A percentile compares a stretch with the other conserved stretches of the same genome.
phyloP scores from a whole-genome alignment of 2,113 vertebrate species.

The Trematocara macrostoma region DNA sequence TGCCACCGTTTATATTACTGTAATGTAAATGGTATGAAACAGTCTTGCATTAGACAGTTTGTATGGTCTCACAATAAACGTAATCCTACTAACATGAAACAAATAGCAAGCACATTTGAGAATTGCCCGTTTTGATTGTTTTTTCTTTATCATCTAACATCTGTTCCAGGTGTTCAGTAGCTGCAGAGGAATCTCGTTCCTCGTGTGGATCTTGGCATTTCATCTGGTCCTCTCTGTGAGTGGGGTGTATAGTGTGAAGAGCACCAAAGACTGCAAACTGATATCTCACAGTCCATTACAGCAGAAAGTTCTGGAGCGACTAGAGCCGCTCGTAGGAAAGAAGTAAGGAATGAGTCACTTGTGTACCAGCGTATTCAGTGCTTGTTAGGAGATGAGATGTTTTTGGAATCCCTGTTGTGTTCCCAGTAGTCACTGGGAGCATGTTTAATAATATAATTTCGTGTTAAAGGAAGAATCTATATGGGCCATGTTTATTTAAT shows the following conservation, averaged over 20 bases:
- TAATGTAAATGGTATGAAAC: not conserved
- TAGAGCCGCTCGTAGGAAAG: constrained; percentile 58
- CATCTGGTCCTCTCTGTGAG: constrained; percentile 44
- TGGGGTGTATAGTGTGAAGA: not conserved
- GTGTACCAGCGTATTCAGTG: not conserved
- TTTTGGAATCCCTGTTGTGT: not conserved
- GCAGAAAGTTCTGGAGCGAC: constrained; percentile 22
- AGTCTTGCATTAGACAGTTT: not conserved
- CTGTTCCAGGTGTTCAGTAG: constrained; percentile 6
- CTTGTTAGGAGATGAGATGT: not conserved
- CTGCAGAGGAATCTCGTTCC: not conserved
- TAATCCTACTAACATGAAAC: not conserved
- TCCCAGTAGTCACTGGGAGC: not conserved
- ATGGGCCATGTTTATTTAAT: not conserved
- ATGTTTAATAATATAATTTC: not conserved
- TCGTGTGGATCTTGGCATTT: constrained; percentile 37
- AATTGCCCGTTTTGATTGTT: not conserved
- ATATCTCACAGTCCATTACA: not conserved
- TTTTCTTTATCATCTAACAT: not conserved
- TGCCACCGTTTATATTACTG: not conserved
- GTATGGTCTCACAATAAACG: not conserved
- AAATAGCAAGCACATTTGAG: not conserved
- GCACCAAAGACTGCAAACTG: constrained; percentile 56
- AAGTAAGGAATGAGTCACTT: constrained; percentile 47
- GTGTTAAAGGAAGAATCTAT: not conserved